Base-by-base conservation (phyloP, 2,797 vertebrate species). In the Takifugu rubripes region DNA sequence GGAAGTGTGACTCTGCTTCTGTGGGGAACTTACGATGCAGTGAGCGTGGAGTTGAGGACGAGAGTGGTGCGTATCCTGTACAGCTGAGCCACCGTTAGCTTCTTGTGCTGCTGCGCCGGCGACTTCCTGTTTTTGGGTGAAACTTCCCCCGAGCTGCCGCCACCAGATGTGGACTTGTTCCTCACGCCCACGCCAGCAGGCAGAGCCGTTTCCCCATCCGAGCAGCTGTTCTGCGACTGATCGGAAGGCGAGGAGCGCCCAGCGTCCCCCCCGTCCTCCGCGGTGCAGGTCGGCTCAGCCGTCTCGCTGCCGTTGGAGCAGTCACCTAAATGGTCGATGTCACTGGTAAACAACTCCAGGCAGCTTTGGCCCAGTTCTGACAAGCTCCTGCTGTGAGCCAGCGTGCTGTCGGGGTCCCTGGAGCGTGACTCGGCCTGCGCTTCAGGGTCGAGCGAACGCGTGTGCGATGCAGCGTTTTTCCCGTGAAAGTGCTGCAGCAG, bases 31-130 rank as follows among this genome's bases (percentile, higher is more conserved):
- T 91, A 99, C 97, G 97, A 99, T 79, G 97, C 96, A 0, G 96
- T 97, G 77, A 99, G 94, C 0, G 97, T 97, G 84, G 96, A 97
- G 89, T 95, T 98, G 52, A 99, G 94, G 75, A 99, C 94, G 59
- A 98, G 77, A 3, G 94, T 95, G 80, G 94, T 97, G 71, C 94
- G 92, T 86, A 99, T 94, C 64, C 91, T 90, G 78, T 96, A 94
- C 33, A 99, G 92, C 86, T 98, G 94, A 0, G 94, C 85, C 12
- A 82, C 66, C 0, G 91, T 92, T 67, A 92, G 85, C 81, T 90
- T 91, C 79, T 92, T 92, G 79, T 87, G 92, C 1, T 83, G 90
- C 67, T 91, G 92, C 0, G 90, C 83, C 6, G 90, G 84, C 1
- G 85, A 85, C 66, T 82, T 87, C 70, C 71, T 89, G 70, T 5